A percentile compares a stretch with the other conserved stretches of the same genome.
Conservation (phyloP, 2,797 vertebrate species). For the Tokudaia muenninki region DNA sequence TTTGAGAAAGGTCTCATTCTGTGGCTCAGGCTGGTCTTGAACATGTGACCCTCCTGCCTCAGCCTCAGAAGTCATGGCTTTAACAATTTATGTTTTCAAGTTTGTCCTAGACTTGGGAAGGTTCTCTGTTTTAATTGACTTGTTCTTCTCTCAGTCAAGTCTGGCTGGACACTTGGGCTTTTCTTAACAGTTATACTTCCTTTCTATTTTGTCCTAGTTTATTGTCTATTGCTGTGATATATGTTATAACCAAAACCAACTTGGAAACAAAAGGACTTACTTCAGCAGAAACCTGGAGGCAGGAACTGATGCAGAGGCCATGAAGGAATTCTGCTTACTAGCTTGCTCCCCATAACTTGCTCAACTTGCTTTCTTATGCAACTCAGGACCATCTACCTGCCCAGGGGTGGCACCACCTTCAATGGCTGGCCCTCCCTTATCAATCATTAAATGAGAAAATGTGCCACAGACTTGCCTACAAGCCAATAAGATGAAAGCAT, state of each 20-base stretch:
- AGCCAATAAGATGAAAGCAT: background rate
- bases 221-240: background rate
- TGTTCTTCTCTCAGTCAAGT: background rate
- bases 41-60: background rate
- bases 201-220: background rate
- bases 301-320: background rate
- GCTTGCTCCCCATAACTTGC: background rate
- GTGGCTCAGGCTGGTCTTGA: background rate
- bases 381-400: background rate
- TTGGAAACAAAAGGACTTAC: background rate
- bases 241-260: background rate
- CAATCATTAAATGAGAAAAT: background rate
- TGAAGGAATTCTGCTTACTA: background rate
- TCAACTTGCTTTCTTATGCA: background rate
- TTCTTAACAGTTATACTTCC: background rate
- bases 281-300: background rate
- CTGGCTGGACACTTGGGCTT: background rate
- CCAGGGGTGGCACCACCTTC: background rate
- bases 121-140: background rate
- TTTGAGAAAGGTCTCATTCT: background rate
- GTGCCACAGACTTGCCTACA: background rate
- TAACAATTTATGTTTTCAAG: background rate
- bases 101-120: background rate
- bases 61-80: background rate
- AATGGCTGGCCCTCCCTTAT: background rate